Evolutionary conservation across 2,888 invertebrate species (phyloP), one percentile per base, ranked within the genome.

Genomic region (Eristalis pertinax): DNA sequence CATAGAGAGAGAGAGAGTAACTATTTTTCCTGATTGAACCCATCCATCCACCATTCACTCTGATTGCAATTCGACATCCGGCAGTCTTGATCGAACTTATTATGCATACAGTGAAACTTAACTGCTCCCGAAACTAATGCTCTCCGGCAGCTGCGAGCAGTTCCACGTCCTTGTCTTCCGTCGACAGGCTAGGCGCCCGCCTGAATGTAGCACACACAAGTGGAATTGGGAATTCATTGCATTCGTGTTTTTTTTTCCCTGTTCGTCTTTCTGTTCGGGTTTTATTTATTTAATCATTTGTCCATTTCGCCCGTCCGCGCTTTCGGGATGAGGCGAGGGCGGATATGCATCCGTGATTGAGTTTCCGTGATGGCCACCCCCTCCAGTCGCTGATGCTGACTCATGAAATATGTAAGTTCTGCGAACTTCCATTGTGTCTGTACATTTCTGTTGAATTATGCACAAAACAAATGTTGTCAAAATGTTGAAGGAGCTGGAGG

Each of bases 11-110:
- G n/a, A n/a, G n/a, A n/a, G n/a, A n/a, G n/a, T n/a, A n/a, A n/a
- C n/a, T 76, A 29, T 15, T 62, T 69, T 68, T 67, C 62, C 50
- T 77, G 69, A 69, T 77, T 69, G 68, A 69, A 62, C 62, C 26
- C 32, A 76, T 58, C 68, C 32, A 35, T 35, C 32, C 29, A 24
- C 50, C 50, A 69, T 67, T 67, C 41, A 35, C 35, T n/a, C 63
- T 69, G 69, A 77, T 77, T 77, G 63, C 69, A 50, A 19, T 19
- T 50, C 19, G 50, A 50, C 8, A 13, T 38, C 38, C 35, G n/a
- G n/a, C 5, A 5, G 15, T n/a, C 43, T 60, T 1, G 10, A 8
- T 35, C 19, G n/a, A 56, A 74, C 50, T 64, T 74, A 64, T 50
- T 74, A 74, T 74, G 64, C 74, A 74, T 50, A 56, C 64, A 50